Evolutionary conservation across 2,113 vertebrate species (phyloP), one percentile per base, ranked within the genome.

Genomic region (Urocolius indicus): DNA sequence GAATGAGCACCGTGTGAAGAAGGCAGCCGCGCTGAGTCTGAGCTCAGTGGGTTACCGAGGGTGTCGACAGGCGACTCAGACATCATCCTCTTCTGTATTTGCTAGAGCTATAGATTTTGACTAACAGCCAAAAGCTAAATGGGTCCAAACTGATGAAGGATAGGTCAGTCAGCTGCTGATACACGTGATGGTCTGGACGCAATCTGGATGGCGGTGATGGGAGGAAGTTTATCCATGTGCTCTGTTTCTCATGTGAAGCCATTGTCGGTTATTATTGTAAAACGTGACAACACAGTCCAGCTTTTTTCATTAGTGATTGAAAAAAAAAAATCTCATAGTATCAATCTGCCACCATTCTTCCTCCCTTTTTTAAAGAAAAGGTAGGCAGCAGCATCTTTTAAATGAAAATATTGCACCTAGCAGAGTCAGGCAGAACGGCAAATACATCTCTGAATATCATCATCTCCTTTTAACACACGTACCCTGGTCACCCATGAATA

Each of bases 71-170:
- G 80, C 0, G 0, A 63, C 29, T 84, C 34, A 74, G 58, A 68
- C 36, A 41, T 87, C 48, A 13, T 83, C 32, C 16, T 90, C 48
- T 89, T 81, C 65, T 87, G 14, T 24, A 41, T 72, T 87, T 84
- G 24, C 45, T 68, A 75, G 32, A 90, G n/a, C 61, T 94, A 49
- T 36, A 49, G 65, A 61, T 81, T 93, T 95, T 95, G 91, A 92
- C 66, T 68, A 3, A 6, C 22, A 92, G 69, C 91, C 91, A 94
- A 92, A 87, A 93, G 32, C 52, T 93, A 91, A 94, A 87, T 29
- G 29, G 52, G 66, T 72, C 73, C 48, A 90, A 95, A 92, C 23
- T 0, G 5, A 45, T 0, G 11, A 72, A 84, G 76, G 32, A 59
- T 78, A 84, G 86, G 86, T 90, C 83, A 89, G 76, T 81, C 38